Evolutionary conservation across 1,140 invertebrate genomes (phyloP).

Genomic region (Drosophila melanogaster): Release_6_plus_ISO1_MT NT_033779.5:15789001-15789500

Average conservation of each 20-base stretch:
- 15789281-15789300: constrained; percentile 22
- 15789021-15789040: not conserved
- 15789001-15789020: not conserved
- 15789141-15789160: not conserved
- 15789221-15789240: not conserved
- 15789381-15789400: constrained; percentile 13
- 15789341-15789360: constrained; percentile 53
- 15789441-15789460: constrained; percentile 3
- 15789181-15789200: constrained; percentile 1
- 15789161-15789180: constrained; percentile 23
- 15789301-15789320: constrained; percentile 7
- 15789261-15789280: constrained; percentile 23
- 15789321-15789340: constrained; percentile 26
- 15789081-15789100: constrained; percentile 31
- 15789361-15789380: constrained; percentile 50
- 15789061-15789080: constrained; percentile 55
- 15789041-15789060: constrained; percentile 16
- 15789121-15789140: constrained; percentile 37
- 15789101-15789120: constrained; percentile 32
- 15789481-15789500: constrained; percentile 16
- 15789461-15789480: constrained; percentile 16
- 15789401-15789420: constrained; percentile 8
- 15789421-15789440: not conserved
- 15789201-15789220: constrained; percentile 27
- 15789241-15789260: constrained; percentile 47